Base-by-base conservation (phyloP, 2,797 vertebrate genomes). In the Acanthornis magna region DNA sequence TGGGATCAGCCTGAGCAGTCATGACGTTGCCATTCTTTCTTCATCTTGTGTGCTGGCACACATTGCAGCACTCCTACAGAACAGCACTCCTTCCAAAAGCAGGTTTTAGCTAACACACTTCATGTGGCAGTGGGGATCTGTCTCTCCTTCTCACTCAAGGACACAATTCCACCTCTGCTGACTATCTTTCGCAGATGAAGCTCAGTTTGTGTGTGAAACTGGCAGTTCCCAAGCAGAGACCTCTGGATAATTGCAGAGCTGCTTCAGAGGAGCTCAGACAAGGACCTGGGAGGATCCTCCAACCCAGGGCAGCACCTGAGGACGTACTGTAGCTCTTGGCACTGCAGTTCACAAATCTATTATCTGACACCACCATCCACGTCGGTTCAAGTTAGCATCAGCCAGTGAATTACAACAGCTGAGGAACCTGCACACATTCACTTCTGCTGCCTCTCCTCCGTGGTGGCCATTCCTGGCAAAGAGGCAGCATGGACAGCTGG, bases 401-500 rank as follows among this genome's bases (percentile, higher is more conserved):
- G 76, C 66, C 83, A 58, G 70, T 42, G 27, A 68, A 57, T 22
- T n/a, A 34, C 16, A 80, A 79, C 79, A 93, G 82, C 73, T n/a
- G 65, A 94, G 65, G 65, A 85, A n/a, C 50, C 83, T 80, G n/a
- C 42, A 75, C 62, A 23, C n/a, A 5, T 66, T 89, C 51, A 34
- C 42, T 90, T 36, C 62, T 58, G 47, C 88, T 27, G 16, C 21
- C 78, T 48, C 72, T 76, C 60, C 43, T 79, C 75, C 3, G 1
- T 1, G 54, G 70, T 86, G 90, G 65, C 90, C 14, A 4, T 84
- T 81, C 47, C 93, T 95, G 88, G 92, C 95, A 91, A 21, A 53
- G 53, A 43, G 57, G 79, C 73, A 61, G 90, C 5, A 1, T 36
- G 93, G 92, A 80, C 92, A 96, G 92, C 88, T 94, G 88, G 90